phyloP scores from a whole-genome alignment of 1,140 invertebrate species.

The Drosophila quadrilineata region DNA sequence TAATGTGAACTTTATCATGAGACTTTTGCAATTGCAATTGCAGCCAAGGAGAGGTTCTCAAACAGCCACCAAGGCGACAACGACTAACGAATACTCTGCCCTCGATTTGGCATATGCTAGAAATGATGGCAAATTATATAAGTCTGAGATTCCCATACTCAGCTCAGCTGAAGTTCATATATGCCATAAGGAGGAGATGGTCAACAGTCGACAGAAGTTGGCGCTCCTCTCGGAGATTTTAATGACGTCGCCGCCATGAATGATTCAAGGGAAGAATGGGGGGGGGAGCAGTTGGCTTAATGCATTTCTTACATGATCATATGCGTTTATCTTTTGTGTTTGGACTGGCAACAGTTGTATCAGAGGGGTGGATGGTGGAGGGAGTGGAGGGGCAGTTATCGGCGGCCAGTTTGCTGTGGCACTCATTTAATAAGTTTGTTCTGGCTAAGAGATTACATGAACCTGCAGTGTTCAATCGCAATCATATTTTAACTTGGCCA shows the following conservation, averaged over 20 bases:
- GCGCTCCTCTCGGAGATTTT: constrained; percentile 68
- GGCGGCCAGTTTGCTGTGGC: constrained; percentile 63
- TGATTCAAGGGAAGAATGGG: neutral
- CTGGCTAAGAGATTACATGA: constrained; percentile 81
- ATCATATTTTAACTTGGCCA: constrained; percentile 63
- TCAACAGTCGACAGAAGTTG: constrained; percentile 66
- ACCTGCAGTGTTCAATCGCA: constrained; percentile 80
- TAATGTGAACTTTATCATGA: constrained; percentile 81
- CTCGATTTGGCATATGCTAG: too few relatives aligned
- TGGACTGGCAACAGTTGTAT: constrained; percentile 49
- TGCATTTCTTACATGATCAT: constrained; percentile 79
- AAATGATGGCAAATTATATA: too few relatives aligned
- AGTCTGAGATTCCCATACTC: too few relatives aligned
- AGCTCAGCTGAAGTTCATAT: neutral
- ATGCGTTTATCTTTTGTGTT: constrained; percentile 75
- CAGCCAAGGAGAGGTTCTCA: constrained; percentile 18
- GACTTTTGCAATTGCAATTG: constrained; percentile 52
- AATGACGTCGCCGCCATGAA: constrained; percentile 46
- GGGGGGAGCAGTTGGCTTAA: constrained; percentile 35
- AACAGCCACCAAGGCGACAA: neutral
- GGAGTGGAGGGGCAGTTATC: constrained; percentile 34
- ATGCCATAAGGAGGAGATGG: constrained; percentile 29
- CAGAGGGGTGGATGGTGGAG: too few relatives aligned
- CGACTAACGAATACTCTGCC: neutral
- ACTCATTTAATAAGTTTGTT: constrained; percentile 80